A percentile compares a stretch with the other conserved stretches of the same genome.
Conservation (phyloP, 2,113 vertebrate species). For the Glareola pratincola region DNA sequence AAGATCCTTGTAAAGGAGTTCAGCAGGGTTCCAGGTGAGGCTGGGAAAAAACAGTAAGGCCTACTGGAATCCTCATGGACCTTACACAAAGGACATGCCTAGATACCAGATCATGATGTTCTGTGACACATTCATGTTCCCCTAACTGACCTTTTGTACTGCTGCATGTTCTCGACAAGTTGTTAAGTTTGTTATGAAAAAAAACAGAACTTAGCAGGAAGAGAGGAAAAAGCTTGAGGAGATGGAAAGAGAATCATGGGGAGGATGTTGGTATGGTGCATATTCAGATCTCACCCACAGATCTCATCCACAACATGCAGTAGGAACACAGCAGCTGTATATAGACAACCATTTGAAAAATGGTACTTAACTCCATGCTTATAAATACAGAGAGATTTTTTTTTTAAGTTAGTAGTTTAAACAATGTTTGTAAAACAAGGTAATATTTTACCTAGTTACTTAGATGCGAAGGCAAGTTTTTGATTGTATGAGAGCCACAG, state of each 20-base stretch:
- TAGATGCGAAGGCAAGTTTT: background rate
- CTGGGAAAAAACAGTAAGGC: background rate
- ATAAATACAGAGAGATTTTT: background rate
- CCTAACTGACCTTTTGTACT: background rate
- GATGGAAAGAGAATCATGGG: background rate
- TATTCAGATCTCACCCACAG: background rate
- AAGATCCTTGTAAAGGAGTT: background rate
- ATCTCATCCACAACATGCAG: background rate
- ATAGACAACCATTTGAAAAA: background rate
- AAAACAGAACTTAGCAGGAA: background rate
- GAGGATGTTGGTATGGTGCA: background rate
- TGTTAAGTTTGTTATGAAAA: background rate
- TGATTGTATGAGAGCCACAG: background rate
- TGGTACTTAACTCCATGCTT: fast-evolving
- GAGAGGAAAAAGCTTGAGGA: background rate
- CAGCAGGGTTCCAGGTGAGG: background rate
- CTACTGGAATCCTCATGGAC: background rate
- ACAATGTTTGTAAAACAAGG: background rate
- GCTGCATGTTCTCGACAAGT: background rate
- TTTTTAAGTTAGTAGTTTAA: background rate
- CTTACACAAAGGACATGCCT: background rate
- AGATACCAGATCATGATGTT: background rate
- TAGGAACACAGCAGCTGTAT: background rate
- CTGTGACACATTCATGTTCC: background rate
- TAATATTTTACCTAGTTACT: background rate